These are phyloP conservation scores for Rhipidura dahli DNA, from an alignment of 2,113 vertebrate genomes.

Conservation along the genomic window DNA sequence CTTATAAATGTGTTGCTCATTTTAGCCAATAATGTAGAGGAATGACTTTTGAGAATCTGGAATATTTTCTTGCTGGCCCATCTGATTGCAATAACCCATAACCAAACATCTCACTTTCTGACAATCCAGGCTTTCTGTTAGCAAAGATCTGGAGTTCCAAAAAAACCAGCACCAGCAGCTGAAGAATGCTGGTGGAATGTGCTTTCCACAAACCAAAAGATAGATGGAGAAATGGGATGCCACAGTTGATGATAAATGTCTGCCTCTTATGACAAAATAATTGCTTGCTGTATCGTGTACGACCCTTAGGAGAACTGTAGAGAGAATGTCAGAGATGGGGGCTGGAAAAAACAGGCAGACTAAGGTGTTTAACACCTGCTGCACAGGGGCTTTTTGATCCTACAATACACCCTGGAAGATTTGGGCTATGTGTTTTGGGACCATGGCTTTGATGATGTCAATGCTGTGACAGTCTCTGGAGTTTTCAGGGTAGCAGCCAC, in stretches of 20 bases:
- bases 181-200: background rate
- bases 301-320: background rate
- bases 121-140: background rate
- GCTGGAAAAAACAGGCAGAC: background rate
- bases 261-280: background rate
- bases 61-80: background rate
- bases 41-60: background rate
- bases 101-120: background rate
- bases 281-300: rapidly evolving
- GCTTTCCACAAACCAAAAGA: background rate
- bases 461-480: background rate
- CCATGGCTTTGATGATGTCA: background rate
- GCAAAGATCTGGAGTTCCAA: background rate
- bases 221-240: background rate
- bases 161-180: background rate
- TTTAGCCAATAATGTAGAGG: background rate
- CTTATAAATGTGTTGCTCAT: background rate
- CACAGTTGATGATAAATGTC: background rate
- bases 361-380: background rate
- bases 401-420: background rate
- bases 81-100: background rate
- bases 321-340: background rate
- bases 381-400: background rate
- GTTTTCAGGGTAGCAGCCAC: background rate
- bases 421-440: background rate